Evolutionary conservation across 1,140 invertebrate species (phyloP).

Genomic region (Drosophila tristis): DNA sequence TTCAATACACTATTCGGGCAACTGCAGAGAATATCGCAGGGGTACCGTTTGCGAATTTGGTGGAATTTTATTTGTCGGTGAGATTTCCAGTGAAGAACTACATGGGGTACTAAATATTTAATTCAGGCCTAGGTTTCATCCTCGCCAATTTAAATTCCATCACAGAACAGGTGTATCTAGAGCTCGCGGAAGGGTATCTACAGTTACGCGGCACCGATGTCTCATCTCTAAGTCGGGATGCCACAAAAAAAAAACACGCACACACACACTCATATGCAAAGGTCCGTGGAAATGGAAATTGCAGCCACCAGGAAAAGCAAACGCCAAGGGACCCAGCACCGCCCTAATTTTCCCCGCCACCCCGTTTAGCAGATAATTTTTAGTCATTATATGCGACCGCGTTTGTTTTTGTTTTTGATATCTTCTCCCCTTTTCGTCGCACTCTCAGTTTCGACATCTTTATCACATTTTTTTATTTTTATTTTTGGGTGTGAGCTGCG

Average conservation of each 20-base stretch:
- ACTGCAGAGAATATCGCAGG: neutral
- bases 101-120: neutral
- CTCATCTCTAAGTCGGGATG: conserved; percentile 54
- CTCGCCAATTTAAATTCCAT: conserved; percentile 4
- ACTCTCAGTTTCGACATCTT: conserved; percentile 23
- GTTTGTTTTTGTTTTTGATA: conserved; percentile 60
- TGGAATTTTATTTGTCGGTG: neutral
- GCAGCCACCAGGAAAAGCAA: neutral
- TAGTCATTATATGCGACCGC: no score
- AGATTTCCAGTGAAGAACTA: no score
- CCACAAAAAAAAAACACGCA: conserved; percentile 23
- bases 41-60: no score
- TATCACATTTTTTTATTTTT: conserved; percentile 35
- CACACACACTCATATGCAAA: conserved; percentile 4
- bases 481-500: conserved; percentile 67
- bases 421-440: conserved; percentile 13
- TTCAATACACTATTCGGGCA: conserved; percentile 37
- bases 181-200: conserved; percentile 47
- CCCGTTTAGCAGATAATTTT: no score
- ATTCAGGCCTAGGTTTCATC: neutral
- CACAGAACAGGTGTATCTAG: conserved; percentile 26
- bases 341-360: neutral
- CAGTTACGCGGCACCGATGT: conserved; percentile 64
- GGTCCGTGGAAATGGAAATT: conserved; percentile 21
- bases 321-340: neutral